Percentiles rank a stretch among this genome's conserved stretches.
Conservation (phyloP, 1,140 invertebrate species). For the Acyrthosiphon pisum region DNA sequence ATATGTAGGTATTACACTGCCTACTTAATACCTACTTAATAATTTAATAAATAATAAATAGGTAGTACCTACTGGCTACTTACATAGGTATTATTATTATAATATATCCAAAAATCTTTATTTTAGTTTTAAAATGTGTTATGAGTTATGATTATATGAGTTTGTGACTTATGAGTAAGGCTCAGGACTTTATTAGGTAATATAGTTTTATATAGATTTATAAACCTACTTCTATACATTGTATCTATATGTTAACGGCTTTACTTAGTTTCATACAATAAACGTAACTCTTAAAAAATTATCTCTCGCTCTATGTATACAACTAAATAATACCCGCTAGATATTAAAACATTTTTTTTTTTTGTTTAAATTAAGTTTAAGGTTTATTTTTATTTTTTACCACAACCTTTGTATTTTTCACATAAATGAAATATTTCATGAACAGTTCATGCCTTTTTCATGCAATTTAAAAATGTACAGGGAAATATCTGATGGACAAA, state of each 20-base stretch:
- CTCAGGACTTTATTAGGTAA: neutral
- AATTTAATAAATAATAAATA: too few relatives aligned
- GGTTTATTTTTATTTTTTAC: too few relatives aligned
- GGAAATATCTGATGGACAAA: neutral
- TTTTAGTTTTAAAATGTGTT: neutral
- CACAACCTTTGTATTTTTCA: neutral
- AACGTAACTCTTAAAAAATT: neutral
- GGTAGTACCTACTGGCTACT: too few relatives aligned
- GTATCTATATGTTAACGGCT: neutral
- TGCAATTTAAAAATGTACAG: neutral
- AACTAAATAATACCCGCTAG: neutral
- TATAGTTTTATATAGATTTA: neutral
- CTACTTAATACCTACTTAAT: too few relatives aligned
- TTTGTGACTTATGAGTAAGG: too few relatives aligned
- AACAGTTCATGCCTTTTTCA: neutral
- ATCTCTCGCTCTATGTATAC: neutral
- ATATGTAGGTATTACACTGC: too few relatives aligned
- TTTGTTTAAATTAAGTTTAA: neutral
- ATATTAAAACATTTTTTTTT: neutral
- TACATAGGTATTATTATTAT: too few relatives aligned
- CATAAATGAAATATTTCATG: neutral
- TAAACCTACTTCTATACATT: neutral
- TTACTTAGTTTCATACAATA: neutral
- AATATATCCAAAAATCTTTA: too few relatives aligned
- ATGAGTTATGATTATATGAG: neutral